These are phyloP conservation scores for Leptodactylus fallax DNA, from an alignment of 2,797 vertebrate species.

Conservation along the genomic window DNA sequence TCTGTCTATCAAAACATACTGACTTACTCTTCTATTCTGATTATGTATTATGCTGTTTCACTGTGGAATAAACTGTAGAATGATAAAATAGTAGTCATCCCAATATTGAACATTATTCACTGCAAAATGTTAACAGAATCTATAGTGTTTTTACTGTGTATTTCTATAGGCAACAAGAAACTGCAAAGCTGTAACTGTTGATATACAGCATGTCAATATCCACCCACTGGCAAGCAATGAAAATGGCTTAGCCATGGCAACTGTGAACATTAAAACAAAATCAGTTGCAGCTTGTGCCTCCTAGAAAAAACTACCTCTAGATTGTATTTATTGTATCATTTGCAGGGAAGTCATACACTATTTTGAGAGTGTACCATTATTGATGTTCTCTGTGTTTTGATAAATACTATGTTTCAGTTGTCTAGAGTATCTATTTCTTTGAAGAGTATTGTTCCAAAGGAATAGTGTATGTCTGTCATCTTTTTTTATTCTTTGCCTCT, in stretches of 20 bases:
- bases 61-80: background rate
- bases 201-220: conserved; percentile 43
- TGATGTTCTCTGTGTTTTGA: conserved; percentile 53
- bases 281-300: conserved; percentile 29
- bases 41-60: too few species aligned
- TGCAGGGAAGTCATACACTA: conserved; percentile 38
- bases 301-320: conserved; percentile 35
- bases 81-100: background rate
- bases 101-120: background rate
- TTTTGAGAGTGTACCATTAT: conserved; percentile 25
- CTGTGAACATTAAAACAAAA: conserved; percentile 41
- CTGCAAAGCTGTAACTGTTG: conserved; percentile 8
- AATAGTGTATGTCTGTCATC: conserved; percentile 27
- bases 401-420: conserved; percentile 50
- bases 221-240: conserved; percentile 42
- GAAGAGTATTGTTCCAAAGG: conserved; percentile 45
- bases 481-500: conserved; percentile 40
- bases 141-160: background rate
- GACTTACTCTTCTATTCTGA: too few species aligned
- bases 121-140: background rate
- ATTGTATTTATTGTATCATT: conserved; percentile 57
- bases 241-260: conserved; percentile 55
- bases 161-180: conserved; percentile 4
- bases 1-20: too few species aligned
- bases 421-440: conserved; percentile 53